These are phyloP conservation scores for Nymphicus hollandicus DNA, from an alignment of 2,113 vertebrate genomes.

Conservation along the genomic window DNA sequence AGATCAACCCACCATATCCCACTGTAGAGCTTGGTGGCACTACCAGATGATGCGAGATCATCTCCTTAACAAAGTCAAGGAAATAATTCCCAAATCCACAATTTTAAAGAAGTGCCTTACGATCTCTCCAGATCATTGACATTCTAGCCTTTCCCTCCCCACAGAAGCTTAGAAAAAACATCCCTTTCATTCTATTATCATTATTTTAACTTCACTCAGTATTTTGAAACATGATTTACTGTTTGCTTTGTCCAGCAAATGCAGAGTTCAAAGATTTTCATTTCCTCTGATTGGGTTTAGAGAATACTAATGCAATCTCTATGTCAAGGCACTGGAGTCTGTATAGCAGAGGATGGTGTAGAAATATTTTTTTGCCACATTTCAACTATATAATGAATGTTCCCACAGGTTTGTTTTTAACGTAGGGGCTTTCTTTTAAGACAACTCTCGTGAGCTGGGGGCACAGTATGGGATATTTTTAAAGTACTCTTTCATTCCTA, in stretches of 20 bases:
- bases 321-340: background rate
- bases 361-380: background rate
- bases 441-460: background rate
- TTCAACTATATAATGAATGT: background rate
- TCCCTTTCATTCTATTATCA: background rate
- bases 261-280: background rate
- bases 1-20: rapidly evolving
- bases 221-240: background rate
- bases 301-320: background rate
- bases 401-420: background rate
- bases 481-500: background rate
- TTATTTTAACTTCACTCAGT: background rate
- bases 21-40: rapidly evolving
- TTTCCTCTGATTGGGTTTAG: background rate
- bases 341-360: background rate
- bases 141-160: background rate
- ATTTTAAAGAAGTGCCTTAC: background rate
- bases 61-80: background rate
- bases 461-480: background rate
- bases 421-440: background rate
- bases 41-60: background rate
- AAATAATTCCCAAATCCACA: background rate
- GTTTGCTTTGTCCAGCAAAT: background rate
- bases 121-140: background rate
- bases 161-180: background rate